Evolutionary conservation across 2,797 vertebrate species (phyloP), one percentile per base, ranked within the genome.

Genomic region (Trachurus trachurus): DNA sequence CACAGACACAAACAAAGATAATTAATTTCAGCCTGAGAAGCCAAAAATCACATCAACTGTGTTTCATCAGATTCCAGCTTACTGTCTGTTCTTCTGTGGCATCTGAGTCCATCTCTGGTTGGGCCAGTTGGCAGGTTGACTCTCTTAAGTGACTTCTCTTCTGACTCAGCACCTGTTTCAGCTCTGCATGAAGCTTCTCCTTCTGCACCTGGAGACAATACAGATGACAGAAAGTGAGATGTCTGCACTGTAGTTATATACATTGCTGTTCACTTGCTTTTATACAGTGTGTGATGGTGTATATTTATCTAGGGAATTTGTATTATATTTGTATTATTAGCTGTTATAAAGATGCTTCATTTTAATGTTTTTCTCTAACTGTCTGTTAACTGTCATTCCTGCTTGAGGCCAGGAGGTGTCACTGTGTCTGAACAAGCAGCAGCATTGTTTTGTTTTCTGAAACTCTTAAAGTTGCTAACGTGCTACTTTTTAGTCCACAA

Each of bases 171-270:
- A 97, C 96, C 89, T 94, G 91, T 88, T 97, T 97, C 87, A 98
- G 88, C 88, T 97, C 97, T 40, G 94, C 96, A 96, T 97, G 96
- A 52, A 98, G 96, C 88, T 96, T 96, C 92, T 97, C 95, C 88
- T 96, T 96, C 91, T 95, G 96, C 61, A 94, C 92, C 95, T 96
- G 77, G 15, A 85, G 5, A 45, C 61, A 59, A n/a, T 50, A 64
- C 54, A 61, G 15, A 49, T 21, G 62, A 34, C 9, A 9, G 42
- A 65, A 9, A 13, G 10, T 58, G 45, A 76, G 65, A n/a, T 12
- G 17, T 29, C 31, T 29, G 60, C 11, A 19, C 1, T 10, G n/a
- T 5, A 29, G 0, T 37, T 21, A 42, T 2, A 57, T 37, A 34
- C 44, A 8, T 4, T 40, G 21, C 5, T n/a, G 13, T 52, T 57